Evolutionary conservation across 2,888 invertebrate species (phyloP).

Genomic region (Odontocolon sp.): DNA sequence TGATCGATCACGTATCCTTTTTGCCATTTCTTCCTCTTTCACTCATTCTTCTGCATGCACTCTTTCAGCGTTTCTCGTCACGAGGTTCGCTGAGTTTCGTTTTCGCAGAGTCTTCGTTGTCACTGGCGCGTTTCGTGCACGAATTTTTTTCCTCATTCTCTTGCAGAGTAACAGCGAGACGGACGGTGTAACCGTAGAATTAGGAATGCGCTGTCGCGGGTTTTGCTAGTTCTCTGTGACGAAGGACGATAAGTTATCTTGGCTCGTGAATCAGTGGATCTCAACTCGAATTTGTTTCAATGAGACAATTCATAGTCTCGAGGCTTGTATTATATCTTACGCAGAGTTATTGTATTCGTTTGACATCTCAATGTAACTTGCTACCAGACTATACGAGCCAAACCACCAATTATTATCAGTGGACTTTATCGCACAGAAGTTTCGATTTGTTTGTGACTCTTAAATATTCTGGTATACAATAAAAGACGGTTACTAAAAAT

Average conservation of each 20-base stretch:
- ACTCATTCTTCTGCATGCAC: slow-evolving; percentile 14
- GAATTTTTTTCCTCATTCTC: slow-evolving; percentile 38
- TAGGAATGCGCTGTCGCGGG: slow-evolving; percentile 56
- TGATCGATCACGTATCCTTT: not conserved
- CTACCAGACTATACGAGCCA: not conserved
- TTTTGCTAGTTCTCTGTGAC: slow-evolving; percentile 25
- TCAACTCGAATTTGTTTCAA: slow-evolving; percentile 55
- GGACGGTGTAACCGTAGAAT: slow-evolving; percentile 48
- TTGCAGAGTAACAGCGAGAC: not conserved
- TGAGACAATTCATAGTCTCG: slow-evolving; percentile 33
- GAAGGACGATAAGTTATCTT: slow-evolving; percentile 64
- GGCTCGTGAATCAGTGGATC: slow-evolving; percentile 63
- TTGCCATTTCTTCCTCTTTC: not conserved
- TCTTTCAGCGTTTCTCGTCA: slow-evolving; percentile 12
- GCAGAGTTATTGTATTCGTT: not conserved
- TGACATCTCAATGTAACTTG: slow-evolving; percentile 4
- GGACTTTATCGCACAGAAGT: too few relatives aligned
- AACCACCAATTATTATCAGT: too few relatives aligned
- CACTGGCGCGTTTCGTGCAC: slow-evolving; percentile 32
- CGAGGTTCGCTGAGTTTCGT: not conserved
- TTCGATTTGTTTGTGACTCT: too few relatives aligned
- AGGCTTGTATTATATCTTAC: not conserved
- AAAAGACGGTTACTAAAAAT: too few relatives aligned
- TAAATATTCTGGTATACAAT: too few relatives aligned
- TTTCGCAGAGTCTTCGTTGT: slow-evolving; percentile 10